Evolutionary conservation across 1,140 invertebrate species (phyloP).

Genomic region (Pogonomyrmex barbatus): DNA sequence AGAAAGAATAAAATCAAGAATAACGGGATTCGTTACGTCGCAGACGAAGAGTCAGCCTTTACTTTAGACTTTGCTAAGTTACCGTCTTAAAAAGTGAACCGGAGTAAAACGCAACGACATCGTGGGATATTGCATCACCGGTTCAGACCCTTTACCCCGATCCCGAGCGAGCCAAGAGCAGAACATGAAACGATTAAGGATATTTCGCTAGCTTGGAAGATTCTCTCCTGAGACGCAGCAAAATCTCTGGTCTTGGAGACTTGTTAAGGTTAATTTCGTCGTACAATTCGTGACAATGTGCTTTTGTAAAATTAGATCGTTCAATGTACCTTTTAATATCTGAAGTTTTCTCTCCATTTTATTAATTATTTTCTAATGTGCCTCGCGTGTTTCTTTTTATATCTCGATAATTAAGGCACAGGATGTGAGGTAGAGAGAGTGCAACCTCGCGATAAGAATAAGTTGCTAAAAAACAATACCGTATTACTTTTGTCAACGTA

Average conservation of each 20-base stretch:
- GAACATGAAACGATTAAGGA: constrained; percentile 59
- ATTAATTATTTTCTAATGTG: constrained; percentile 41
- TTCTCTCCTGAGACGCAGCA: constrained; percentile 14
- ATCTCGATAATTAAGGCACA: background rate
- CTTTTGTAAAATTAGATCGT: constrained; percentile 47
- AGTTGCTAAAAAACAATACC: background rate
- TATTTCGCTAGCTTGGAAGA: constrained; percentile 46
- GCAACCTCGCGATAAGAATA: background rate
- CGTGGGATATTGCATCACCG: constrained; percentile 58
- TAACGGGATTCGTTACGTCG: constrained; percentile 33
- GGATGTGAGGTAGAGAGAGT: background rate
- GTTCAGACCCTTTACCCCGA: constrained; percentile 36
- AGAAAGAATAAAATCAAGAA: background rate
- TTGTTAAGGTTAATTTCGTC: constrained; percentile 51
- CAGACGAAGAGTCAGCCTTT: background rate
- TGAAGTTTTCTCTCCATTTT: background rate
- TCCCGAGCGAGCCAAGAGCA: constrained; percentile 32
- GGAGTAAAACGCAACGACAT: constrained; percentile 41
- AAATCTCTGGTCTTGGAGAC: constrained; percentile 43
- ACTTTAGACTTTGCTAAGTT: constrained; percentile 26
- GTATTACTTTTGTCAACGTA: constrained; percentile 17
- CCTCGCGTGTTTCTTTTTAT: background rate
- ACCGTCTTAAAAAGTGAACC: constrained; percentile 53
- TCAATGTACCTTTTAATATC: constrained; percentile 24
- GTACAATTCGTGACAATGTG: constrained; percentile 27